phyloP scores from a whole-genome alignment of 2,797 vertebrate species.

The Myotis pilosus region DNA sequence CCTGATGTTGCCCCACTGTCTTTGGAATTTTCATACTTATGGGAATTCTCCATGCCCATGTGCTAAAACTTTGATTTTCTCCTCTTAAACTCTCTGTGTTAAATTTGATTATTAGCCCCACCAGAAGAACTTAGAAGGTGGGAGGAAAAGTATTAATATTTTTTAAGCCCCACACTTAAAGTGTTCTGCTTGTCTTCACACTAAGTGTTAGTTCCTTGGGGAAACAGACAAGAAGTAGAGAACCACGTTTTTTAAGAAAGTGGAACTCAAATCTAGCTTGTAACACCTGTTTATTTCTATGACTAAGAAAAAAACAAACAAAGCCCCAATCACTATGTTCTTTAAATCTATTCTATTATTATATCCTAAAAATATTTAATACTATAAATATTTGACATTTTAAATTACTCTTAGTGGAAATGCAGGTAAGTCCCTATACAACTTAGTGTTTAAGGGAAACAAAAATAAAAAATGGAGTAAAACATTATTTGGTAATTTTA shows the following conservation, averaged over 20 bases:
- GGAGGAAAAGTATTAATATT: neutral
- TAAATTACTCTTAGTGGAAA: neutral
- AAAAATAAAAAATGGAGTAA: neutral
- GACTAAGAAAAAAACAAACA: neutral
- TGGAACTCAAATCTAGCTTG: neutral
- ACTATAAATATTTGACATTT: neutral
- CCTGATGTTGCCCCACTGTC: neutral
- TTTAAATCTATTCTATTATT: conserved; percentile 28
- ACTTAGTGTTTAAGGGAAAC: neutral
- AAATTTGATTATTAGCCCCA: neutral
- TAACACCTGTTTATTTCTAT: neutral
- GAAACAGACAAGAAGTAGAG: neutral
- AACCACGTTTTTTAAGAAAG: neutral
- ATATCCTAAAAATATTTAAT: neutral
- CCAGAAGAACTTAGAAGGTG: neutral
- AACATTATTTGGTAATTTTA: neutral
- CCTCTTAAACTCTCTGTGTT: neutral
- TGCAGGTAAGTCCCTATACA: neutral
- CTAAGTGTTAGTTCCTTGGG: neutral
- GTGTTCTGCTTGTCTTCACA: neutral
- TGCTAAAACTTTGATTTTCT: neutral
- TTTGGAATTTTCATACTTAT: neutral
- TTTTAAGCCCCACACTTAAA: neutral
- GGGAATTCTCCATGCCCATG: neutral
- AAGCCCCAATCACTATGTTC: neutral